Evolutionary conservation across 2,888 invertebrate species (phyloP).

Genomic region (Crematogaster levior): DNA sequence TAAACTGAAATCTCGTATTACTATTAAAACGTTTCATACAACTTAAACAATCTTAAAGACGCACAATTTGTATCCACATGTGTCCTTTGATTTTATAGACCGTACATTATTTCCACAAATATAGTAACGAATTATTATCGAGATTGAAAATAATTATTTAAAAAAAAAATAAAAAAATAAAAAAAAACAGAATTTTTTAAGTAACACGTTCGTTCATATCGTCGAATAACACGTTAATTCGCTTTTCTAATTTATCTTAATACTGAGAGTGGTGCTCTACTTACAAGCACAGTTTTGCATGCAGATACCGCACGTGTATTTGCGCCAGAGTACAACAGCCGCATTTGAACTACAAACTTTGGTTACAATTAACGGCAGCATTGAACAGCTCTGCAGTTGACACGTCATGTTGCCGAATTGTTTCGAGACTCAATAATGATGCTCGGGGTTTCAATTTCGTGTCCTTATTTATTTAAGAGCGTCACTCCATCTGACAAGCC

Average conservation of each 20-base stretch:
- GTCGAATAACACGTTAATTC: slow-evolving; percentile 20
- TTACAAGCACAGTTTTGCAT: neutral
- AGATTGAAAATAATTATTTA: neutral
- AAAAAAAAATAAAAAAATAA: no score
- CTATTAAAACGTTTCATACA: neutral
- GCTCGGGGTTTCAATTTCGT: slow-evolving; percentile 57
- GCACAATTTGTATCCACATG: neutral
- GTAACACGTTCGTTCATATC: neutral
- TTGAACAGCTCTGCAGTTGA: slow-evolving; percentile 43
- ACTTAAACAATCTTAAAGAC: neutral
- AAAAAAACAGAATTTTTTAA: neutral
- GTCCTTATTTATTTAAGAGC: slow-evolving; percentile 55
- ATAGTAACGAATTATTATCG: neutral
- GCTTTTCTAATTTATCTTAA: neutral
- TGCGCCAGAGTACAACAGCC: slow-evolving; percentile 8
- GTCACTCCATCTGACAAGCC: neutral
- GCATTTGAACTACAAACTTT: slow-evolving; percentile 46
- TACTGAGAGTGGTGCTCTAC: neutral
- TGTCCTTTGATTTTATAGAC: neutral
- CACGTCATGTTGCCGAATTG: slow-evolving; percentile 33
- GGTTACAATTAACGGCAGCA: slow-evolving; percentile 52
- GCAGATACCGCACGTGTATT: slow-evolving; percentile 2
- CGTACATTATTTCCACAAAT: neutral
- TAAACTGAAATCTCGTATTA: slow-evolving; percentile 1
- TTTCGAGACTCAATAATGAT: slow-evolving; percentile 60